Base-by-base conservation (phyloP, 1,140 invertebrate species). In the Eulimnadia texana region DNA sequence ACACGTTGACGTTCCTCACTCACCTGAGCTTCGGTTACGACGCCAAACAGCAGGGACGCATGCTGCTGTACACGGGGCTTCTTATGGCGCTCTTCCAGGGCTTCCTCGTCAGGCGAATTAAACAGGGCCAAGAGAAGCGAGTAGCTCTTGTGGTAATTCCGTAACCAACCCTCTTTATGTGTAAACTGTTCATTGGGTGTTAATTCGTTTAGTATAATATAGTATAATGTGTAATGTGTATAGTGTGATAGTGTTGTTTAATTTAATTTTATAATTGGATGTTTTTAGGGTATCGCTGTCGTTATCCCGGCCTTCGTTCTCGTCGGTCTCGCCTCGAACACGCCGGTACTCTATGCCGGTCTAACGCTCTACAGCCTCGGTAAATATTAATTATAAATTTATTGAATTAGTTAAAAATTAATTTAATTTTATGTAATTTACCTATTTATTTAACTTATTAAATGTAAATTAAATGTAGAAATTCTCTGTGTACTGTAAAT, bases 41-140 rank as follows among this genome's bases (percentile, higher is more conserved):
- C 28, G 90, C 91, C 27, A 92, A 94, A 84, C 86, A 98, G 71
- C 95, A 99, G 77, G 96, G 94, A 6, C 92, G 86, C 79, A 97
- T 99, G 90, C 98, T 98, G 73, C 81, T 97, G 66, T 86, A 84
- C 42, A 90, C 95, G 65, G 96, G 95, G 72, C 66, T 92, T 20
- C 80, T 87, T 24, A 99, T 99, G 96, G 86, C 92, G 24, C 64
- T 89, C 47, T 79, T 98, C 52, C 96, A 99, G 80, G 95, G 93
- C 50, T 82, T 83, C 1, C 90, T 87, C 71, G 86, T 93, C 0
- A 76, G 95, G 61, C 79, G 84, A 61, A 77, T 97, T 13, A 80
- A 84, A n/a, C 73, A 79, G n/a, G 74, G 84, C 25, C 82, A 81
- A 70, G 90, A 88, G 56, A 82, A 85, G 70, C 71, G 72, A n/a